phyloP scores from a whole-genome alignment of 1,140 invertebrate genomes.

The Brachionus asplanchnoidis region DNA sequence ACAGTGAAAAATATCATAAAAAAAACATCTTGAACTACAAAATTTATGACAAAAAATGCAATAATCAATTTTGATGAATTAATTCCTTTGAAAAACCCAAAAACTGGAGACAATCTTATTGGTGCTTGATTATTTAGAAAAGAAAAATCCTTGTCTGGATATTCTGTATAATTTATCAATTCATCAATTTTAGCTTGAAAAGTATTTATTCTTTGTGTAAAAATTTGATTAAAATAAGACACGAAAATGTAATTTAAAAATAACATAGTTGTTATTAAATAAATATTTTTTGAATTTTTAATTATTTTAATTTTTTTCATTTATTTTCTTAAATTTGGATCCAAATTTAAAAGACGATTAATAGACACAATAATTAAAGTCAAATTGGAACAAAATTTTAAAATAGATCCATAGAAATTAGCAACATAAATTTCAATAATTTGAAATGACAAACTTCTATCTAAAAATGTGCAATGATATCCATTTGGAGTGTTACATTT shows the following conservation, averaged over 20 bases:
- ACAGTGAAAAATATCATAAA: not conserved
- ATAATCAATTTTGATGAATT: not conserved
- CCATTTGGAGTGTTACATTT: not conserved
- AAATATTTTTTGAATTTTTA: not conserved
- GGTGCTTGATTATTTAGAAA: not conserved
- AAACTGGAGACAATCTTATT: not conserved
- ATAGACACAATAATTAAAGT: not conserved
- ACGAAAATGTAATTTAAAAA: not conserved
- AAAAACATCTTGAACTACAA: not conserved
- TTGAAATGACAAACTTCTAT: too few species aligned
- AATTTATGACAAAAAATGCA: not conserved
- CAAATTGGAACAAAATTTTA: not conserved
- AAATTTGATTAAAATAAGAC: not conserved
- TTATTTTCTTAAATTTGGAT: not conserved
- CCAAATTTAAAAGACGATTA: not conserved
- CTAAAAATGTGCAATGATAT: not conserved
- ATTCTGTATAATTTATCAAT: not conserved
- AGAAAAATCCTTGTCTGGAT: not conserved
- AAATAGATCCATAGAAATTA: not conserved
- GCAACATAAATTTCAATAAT: too few species aligned
- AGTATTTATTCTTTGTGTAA: not conserved
- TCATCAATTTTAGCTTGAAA: not conserved
- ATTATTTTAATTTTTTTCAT: not conserved
- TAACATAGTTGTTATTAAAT: not conserved
- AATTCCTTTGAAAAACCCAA: not conserved